phyloP scores from a whole-genome alignment of 2,888 invertebrate species.

The Agelastica alni region DNA sequence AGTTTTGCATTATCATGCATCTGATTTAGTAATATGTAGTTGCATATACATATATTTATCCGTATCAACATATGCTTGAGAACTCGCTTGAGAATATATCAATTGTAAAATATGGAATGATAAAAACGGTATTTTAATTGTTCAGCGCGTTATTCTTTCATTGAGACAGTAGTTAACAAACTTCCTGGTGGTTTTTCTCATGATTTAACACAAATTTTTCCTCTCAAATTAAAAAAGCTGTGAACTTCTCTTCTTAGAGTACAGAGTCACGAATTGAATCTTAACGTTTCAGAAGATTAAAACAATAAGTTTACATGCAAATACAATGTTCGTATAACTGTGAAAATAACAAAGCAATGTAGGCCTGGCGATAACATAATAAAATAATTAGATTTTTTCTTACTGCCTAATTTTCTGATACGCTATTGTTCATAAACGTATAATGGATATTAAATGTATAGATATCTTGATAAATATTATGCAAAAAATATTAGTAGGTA shows the following conservation, averaged over 20 bases:
- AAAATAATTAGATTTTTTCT: conserved; percentile 17
- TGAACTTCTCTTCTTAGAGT: conserved; percentile 10
- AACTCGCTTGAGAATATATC: neutral
- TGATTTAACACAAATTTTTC: conserved; percentile 18
- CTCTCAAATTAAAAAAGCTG: conserved; percentile 6
- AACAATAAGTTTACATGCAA: conserved; percentile 18
- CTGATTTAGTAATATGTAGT: too few species aligned
- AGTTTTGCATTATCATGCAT: too few species aligned
- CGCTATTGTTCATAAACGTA: too few species aligned
- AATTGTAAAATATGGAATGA: conserved; percentile 13
- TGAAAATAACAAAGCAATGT: conserved; percentile 17
- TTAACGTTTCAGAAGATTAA: conserved; percentile 11
- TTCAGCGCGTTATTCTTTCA: conserved; percentile 4
- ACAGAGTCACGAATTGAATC: conserved; percentile 4
- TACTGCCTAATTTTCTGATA: neutral
- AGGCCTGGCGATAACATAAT: conserved; percentile 5
- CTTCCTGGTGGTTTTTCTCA: conserved; percentile 20
- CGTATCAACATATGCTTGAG: neutral
- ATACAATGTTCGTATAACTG: conserved; percentile 17
- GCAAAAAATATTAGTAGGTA: too few species aligned
- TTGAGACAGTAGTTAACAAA: neutral
- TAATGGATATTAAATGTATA: too few species aligned
- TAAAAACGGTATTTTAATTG: conserved; percentile 20
- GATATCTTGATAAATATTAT: too few species aligned
- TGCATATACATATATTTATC: neutral